These are phyloP conservation scores for Prenolepis imparis DNA, from an alignment of 2,888 invertebrate species.

Conservation along the genomic window DNA sequence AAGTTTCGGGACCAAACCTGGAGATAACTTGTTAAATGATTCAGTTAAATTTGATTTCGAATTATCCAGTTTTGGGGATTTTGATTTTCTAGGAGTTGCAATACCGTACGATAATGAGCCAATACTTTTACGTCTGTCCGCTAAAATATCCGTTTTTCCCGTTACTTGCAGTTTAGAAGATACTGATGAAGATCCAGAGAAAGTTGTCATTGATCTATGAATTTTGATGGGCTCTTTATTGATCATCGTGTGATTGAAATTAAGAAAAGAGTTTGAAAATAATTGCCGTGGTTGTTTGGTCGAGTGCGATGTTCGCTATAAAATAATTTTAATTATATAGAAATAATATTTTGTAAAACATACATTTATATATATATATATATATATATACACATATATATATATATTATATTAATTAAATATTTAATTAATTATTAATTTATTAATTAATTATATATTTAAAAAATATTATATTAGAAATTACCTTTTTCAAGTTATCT, in stretches of 20 bases:
- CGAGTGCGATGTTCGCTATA: slow-evolving; percentile 64
- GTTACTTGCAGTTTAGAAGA: slow-evolving; percentile 58
- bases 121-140: slow-evolving; percentile 39
- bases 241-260: slow-evolving; percentile 39
- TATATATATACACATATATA: too few relatives aligned
- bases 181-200: slow-evolving; percentile 69
- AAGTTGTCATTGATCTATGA: slow-evolving; percentile 52
- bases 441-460: too few relatives aligned
- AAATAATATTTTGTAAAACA: not conserved
- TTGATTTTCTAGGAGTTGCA: not conserved
- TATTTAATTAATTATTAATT: too few relatives aligned
- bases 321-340: not conserved
- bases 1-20: not conserved
- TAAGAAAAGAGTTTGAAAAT: slow-evolving; percentile 57
- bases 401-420: too few relatives aligned
- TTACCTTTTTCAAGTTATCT: slow-evolving; percentile 65
- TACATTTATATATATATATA: too few relatives aligned
- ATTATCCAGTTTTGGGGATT: not conserved
- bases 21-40: slow-evolving; percentile 12
- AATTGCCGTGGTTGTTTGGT: slow-evolving; percentile 58
- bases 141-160: not conserved
- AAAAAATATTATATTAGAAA: not conserved
- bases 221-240: slow-evolving; percentile 57
- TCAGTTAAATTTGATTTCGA: not conserved
- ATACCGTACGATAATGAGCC: not conserved